Evolutionary conservation across 2,888 invertebrate species (phyloP).

Genomic region (Erebia ligea): DNA sequence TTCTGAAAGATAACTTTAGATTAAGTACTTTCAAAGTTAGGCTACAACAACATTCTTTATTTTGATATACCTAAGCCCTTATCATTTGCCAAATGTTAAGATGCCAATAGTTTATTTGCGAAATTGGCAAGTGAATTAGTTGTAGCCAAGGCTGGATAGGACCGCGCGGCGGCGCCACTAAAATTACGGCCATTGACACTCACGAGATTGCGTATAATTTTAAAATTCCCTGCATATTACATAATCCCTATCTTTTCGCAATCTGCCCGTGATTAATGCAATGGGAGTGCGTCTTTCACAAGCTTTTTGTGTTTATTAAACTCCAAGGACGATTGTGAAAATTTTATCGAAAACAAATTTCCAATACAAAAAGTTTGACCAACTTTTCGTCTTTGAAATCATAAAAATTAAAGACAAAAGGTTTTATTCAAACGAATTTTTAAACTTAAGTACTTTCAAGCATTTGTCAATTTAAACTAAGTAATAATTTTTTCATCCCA

Average conservation of each 20-base stretch:
- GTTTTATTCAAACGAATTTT: too few species aligned
- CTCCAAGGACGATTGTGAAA: constrained; percentile 36
- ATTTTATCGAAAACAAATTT: constrained; percentile 25
- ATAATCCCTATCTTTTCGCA: constrained; percentile 41
- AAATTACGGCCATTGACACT: constrained; percentile 65
- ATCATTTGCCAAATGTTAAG: constrained; percentile 65
- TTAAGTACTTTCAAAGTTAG: background rate
- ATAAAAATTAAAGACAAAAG: too few species aligned
- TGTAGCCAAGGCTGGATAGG: constrained; percentile 70
- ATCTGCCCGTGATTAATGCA: constrained; percentile 36
- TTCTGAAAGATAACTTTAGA: background rate
- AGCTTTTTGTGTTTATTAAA: constrained; percentile 21
- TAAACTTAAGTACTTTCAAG: too few species aligned
- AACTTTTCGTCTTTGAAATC: background rate
- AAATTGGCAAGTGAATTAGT: constrained; percentile 71
- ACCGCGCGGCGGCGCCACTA: constrained; percentile 58
- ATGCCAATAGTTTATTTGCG: constrained; percentile 82
- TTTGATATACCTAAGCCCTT: constrained; percentile 49
- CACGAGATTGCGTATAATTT: constrained; percentile 45
- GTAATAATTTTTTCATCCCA: too few species aligned
- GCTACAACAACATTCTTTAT: background rate
- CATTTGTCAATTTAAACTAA: too few species aligned
- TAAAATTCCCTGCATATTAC: constrained; percentile 39
- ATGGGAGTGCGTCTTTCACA: constrained; percentile 25
- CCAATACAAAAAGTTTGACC: constrained; percentile 17